A percentile compares a stretch with the other conserved stretches of the same genome.
These are phyloP conservation scores for Tortrix viridana DNA, from an alignment of 2,888 invertebrate genomes.

Conservation along the genomic window DNA sequence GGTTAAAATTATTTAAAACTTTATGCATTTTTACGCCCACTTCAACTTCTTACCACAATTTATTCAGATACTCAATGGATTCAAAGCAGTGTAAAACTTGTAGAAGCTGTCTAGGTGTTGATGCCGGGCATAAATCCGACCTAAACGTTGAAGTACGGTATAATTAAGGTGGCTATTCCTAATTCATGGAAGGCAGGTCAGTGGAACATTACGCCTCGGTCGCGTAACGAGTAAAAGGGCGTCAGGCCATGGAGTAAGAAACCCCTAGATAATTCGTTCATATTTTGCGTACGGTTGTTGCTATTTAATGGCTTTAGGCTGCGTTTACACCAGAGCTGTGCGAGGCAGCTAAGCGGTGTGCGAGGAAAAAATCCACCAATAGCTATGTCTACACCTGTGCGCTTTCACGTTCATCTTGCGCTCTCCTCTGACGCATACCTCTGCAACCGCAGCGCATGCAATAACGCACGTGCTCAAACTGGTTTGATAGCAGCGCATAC, in stretches of 20 bases:
- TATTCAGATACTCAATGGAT: slow-evolving; percentile 13
- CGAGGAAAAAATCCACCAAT: no score
- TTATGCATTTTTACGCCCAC: neutral
- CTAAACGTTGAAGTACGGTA: slow-evolving; percentile 49
- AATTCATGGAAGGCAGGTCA: slow-evolving; percentile 61
- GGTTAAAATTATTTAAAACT: no score
- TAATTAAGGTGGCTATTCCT: slow-evolving; percentile 63
- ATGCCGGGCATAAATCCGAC: slow-evolving; percentile 61
- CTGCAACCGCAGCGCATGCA: no score
- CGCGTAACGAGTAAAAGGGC: slow-evolving; percentile 61
- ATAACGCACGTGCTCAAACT: no score
- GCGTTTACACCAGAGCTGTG: no score
- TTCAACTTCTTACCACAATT: neutral
- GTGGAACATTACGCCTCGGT: slow-evolving; percentile 56
- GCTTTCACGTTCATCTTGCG: no score
- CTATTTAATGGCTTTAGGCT: no score
- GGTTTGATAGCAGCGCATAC: no score
- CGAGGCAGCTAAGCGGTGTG: no score
- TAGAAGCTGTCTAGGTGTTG: slow-evolving; percentile 46
- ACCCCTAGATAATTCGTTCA: neutral
- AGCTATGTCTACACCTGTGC: no score
- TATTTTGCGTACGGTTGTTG: no score
- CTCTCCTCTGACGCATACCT: no score
- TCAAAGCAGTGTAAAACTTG: slow-evolving; percentile 30
- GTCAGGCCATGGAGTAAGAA: slow-evolving; percentile 44